These are phyloP conservation scores for Diplosoma virens DNA, from an alignment of 23 tunicate genomes.

Conservation along the genomic window DNA sequence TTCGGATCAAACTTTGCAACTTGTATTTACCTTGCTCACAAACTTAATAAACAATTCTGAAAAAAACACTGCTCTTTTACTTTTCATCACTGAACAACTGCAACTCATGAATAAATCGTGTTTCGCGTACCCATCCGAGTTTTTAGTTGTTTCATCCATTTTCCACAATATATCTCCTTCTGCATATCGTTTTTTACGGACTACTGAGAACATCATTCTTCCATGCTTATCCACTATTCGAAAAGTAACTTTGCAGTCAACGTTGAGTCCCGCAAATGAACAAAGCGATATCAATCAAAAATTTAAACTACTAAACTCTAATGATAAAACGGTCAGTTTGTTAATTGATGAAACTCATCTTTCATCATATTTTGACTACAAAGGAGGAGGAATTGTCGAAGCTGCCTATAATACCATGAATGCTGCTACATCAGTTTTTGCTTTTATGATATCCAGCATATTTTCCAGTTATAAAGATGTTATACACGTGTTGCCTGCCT, in stretches of 20 bases:
- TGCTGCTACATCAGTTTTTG: neutral
- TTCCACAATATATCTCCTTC: neutral
- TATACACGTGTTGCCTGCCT: neutral
- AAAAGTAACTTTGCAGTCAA: neutral
- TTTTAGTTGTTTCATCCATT: neutral
- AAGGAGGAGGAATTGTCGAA: too few species aligned
- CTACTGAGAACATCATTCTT: neutral
- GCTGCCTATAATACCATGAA: neutral
- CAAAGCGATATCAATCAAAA: neutral
- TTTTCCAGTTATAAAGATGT: neutral
- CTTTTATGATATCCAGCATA: constrained; percentile 2
- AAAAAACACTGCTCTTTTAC: neutral
- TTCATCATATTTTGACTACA: neutral
- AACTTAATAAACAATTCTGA: neutral
- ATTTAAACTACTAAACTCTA: neutral
- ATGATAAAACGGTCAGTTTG: neutral
- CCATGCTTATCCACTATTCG: neutral
- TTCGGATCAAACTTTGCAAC: neutral
- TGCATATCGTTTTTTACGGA: neutral
- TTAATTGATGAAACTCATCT: constrained; percentile 10
- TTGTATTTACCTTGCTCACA: neutral
- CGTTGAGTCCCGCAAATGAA: neutral
- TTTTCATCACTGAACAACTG: neutral
- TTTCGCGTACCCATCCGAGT: neutral
- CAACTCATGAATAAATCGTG: neutral